phyloP scores from a whole-genome alignment of 2,797 vertebrate genomes.

The Trachurus trachurus region DNA sequence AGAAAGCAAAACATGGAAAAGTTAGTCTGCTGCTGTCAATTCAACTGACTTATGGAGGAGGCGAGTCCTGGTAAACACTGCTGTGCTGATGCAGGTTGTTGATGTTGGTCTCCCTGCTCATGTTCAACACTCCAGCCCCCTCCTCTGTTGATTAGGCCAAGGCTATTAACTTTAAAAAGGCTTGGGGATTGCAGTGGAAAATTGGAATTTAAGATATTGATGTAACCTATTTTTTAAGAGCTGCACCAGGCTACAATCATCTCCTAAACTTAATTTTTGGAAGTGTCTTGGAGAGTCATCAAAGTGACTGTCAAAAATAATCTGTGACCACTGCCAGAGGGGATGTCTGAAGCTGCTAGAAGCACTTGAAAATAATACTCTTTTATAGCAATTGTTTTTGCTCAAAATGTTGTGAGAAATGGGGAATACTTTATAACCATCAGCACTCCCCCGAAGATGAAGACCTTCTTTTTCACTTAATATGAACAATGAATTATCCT shows the following conservation, averaged over 20 bases:
- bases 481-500: conserved; percentile 27
- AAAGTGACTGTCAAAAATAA: conserved; percentile 37
- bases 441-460: not conserved
- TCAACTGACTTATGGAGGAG: conserved; percentile 16
- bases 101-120: conserved; percentile 24
- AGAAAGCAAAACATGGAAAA: conserved; percentile 42
- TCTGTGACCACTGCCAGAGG: conserved; percentile 29
- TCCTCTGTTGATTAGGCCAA: conserved; percentile 36
- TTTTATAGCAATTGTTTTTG: conserved; percentile 50
- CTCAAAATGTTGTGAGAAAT: conserved; percentile 22
- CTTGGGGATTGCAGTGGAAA: conserved; percentile 14
- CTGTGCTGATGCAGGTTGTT: conserved; percentile 22
- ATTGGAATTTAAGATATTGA: conserved; percentile 29
- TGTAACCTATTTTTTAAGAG: conserved; percentile 40
- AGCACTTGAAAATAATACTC: conserved; percentile 33
- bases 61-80: conserved; percentile 37
- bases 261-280: conserved; percentile 29
- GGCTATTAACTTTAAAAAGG: conserved; percentile 37
- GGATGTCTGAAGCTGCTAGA: conserved; percentile 32
- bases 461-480: conserved; percentile 16
- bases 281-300: conserved; percentile 39
- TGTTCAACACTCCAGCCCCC: conserved; percentile 6
- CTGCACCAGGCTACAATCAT: conserved; percentile 3
- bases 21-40: conserved; percentile 22
- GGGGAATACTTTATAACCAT: conserved; percentile 26